Conservation (phyloP, 1,140 invertebrate genomes). For the Trichoplusia ni region DNA sequence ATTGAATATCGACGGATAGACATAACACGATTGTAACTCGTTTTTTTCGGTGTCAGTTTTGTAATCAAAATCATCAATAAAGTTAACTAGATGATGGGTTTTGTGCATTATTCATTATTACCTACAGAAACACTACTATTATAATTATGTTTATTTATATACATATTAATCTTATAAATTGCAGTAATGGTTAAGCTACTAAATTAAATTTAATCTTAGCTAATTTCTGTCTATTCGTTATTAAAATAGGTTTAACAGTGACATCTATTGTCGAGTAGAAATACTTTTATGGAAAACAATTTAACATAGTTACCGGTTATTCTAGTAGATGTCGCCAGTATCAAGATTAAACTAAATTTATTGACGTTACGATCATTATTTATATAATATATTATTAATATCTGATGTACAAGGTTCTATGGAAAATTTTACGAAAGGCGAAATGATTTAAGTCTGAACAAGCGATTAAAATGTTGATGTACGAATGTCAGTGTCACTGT, state of each 20-base stretch:
- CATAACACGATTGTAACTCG: conserved; percentile 36
- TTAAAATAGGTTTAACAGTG: no score
- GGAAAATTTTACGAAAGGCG: no score
- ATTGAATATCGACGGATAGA: conserved; percentile 43
- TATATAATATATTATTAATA: no score
- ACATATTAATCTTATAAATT: not conserved
- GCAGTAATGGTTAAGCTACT: no score
- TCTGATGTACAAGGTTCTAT: no score
- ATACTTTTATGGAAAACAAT: not conserved
- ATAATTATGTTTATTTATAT: not conserved
- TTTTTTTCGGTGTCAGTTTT: conserved; percentile 19
- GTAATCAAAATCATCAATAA: conserved; percentile 16
- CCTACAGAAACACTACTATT: not conserved
- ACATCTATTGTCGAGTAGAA: conserved; percentile 3
- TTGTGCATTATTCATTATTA: no score
- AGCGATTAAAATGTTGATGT: no score
- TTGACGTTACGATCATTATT: no score
- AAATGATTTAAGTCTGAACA: no score
- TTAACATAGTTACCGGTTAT: not conserved
- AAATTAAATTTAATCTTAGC: no score
- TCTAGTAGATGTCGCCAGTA: not conserved
- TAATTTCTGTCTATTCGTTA: no score
- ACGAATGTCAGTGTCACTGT: not conserved
- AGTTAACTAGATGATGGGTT: not conserved
- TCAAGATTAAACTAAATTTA: no score